Evolutionary conservation across 2,888 invertebrate species (phyloP), one percentile per base, ranked within the genome.

Genomic region (Melieria crassipennis): DNA sequence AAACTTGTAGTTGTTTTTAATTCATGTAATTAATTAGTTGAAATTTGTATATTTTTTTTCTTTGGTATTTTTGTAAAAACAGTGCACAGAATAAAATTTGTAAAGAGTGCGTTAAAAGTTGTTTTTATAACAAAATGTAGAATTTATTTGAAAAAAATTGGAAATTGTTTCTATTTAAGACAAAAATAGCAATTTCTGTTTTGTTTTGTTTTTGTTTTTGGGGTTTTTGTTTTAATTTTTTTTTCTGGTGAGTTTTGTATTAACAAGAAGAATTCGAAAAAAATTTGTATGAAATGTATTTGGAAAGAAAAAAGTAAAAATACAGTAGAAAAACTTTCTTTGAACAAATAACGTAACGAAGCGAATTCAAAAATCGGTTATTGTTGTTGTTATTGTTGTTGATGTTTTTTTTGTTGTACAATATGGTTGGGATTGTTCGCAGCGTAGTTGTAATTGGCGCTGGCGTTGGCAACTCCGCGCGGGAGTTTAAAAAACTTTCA

Each of bases 91-190:
- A 73, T 68, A 70, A 68, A 65, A 68, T 69, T 71, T 68, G 52
- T 70, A 67, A 30, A 73, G 75, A 73, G 73, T 75, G 71, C 66
- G 73, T 73, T 78, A 78, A 78, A 80, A 78, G 75, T 77, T 63
- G 60, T 13, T 76, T 64, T 77, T 78, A 71, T 78, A 80, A 82
- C 79, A 78, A 78, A 82, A 81, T 77, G 75, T 71, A 70, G 71
- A 75, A 75, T 74, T 68, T 76, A 62, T 68, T 70, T 68, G 74
- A 73, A 56, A 68, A 70, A 74, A 75, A 71, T 73, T 55, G 52
- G 69, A 71, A 73, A 67, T 57, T 48, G 57, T 81, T 75, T 63
- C 65, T 65, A 70, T 63, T 67, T 58, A 68, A 67, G 67, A 64
- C 50, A 67, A 67, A 66, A 66, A 65, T 71, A 47, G 64, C 55